Percentiles rank a stretch among this genome's conserved stretches.
These are phyloP conservation scores for Protodeltote pygarga DNA, from an alignment of 2,888 invertebrate genomes.

Conservation along the genomic window DNA sequence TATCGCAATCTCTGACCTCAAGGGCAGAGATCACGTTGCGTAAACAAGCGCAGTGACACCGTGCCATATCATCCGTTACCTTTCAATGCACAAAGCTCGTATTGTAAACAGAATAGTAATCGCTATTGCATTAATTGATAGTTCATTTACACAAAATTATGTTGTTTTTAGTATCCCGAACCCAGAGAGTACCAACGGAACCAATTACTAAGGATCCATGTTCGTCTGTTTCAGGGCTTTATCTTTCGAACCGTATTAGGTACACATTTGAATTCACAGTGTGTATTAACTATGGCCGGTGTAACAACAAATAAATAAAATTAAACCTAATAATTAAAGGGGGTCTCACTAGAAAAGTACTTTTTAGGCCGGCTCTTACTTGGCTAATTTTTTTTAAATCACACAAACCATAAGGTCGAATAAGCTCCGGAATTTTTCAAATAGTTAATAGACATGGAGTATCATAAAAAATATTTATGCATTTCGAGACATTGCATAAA, in stretches of 20 bases:
- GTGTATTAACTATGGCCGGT: no score
- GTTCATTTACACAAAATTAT: neutral
- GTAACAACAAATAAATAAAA: no score
- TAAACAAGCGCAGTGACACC: constrained; percentile 47
- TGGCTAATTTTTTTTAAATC: neutral
- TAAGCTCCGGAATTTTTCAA: neutral
- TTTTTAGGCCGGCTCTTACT: no score
- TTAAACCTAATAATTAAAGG: no score
- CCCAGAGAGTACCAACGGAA: no score
- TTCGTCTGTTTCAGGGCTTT: no score
- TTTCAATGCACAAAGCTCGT: constrained; percentile 29
- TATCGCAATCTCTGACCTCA: constrained; percentile 59
- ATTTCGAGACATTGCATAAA: constrained; percentile 28
- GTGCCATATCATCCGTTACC: constrained; percentile 41
- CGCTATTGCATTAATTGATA: neutral
- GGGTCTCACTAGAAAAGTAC: no score
- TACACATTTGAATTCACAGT: no score
- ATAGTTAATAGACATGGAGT: constrained; percentile 26
- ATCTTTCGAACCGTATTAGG: no score
- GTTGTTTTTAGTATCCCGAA: no score
- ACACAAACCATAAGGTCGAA: neutral
- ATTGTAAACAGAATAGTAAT: neutral
- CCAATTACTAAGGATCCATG: no score
- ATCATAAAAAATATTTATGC: constrained; percentile 30
- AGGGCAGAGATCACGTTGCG: constrained; percentile 62